Evolutionary conservation across 2,113 vertebrate genomes (phyloP).

Genomic region (Rhinoptilus africanus): DNA sequence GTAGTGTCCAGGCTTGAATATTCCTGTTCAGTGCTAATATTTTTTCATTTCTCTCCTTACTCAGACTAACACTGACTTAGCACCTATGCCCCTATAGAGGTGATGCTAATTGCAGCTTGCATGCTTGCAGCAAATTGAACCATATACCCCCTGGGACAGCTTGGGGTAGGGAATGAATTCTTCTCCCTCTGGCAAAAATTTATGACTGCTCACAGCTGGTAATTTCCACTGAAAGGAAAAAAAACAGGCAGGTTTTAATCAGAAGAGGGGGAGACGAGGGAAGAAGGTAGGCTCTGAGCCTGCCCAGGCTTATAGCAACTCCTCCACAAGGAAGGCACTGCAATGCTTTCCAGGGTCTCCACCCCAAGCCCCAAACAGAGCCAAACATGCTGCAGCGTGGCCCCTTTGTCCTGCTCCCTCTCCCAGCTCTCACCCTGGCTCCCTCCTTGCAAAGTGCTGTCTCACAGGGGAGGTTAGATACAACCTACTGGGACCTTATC

Average conservation of each 20-base stretch:
- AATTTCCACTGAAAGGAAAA: neutral
- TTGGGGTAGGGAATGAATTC: fast-evolving
- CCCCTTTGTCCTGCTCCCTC: neutral
- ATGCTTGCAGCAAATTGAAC: neutral
- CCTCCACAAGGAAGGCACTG: neutral
- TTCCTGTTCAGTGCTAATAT: neutral
- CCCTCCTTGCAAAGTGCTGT: neutral
- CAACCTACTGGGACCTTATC: neutral
- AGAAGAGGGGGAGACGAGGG: neutral
- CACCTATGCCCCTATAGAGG: neutral
- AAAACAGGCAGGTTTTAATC: neutral
- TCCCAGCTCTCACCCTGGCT: fast-evolving
- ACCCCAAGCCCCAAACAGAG: neutral
- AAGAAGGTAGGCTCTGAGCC: neutral
- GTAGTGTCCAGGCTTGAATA: neutral
- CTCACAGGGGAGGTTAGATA: neutral
- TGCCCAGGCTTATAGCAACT: neutral
- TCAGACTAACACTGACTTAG: neutral
- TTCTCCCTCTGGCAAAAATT: neutral
- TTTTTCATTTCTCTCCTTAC: neutral
- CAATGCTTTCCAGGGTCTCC: neutral
- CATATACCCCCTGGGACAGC: neutral
- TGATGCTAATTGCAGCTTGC: neutral
- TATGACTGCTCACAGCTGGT: neutral
- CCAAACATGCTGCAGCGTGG: fast-evolving